Conservation (phyloP, 2,797 vertebrate genomes). For the Thunnus albacares region DNA sequence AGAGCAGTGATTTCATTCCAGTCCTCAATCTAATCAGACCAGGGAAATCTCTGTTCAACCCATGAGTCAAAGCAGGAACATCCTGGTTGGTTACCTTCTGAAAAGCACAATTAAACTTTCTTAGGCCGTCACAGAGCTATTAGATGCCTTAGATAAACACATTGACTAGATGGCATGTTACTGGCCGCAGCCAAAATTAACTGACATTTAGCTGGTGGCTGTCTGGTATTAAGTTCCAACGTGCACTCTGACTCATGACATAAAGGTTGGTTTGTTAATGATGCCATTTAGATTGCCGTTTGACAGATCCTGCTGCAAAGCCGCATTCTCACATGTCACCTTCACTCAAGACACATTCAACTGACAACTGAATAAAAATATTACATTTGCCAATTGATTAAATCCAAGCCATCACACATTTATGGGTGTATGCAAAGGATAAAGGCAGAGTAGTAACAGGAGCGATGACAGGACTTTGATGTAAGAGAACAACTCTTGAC, state of each 20-base stretch:
- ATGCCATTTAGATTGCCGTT: slow-evolving; percentile 21
- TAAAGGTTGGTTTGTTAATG: slow-evolving; percentile 43
- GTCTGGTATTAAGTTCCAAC: slow-evolving; percentile 12
- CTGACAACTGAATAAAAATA: not conserved
- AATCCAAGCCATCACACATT: not conserved
- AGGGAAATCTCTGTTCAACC: slow-evolving; percentile 23
- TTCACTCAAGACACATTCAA: slow-evolving; percentile 1
- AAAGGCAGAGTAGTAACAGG: not conserved
- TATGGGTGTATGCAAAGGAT: not conserved
- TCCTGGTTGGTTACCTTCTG: not conserved
- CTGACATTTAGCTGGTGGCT: slow-evolving; percentile 29
- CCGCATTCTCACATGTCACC: slow-evolving; percentile 9
- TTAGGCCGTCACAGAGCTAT: not conserved
- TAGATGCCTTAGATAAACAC: slow-evolving; percentile 16
- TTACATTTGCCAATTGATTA: not conserved
- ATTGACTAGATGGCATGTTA: slow-evolving; percentile 15
- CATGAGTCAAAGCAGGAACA: slow-evolving; percentile 8
- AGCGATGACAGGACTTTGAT: slow-evolving; percentile 19
- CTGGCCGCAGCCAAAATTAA: slow-evolving; percentile 16
- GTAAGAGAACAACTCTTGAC: slow-evolving; percentile 3
- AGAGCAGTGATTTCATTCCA: slow-evolving; percentile 48
- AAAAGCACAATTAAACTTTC: slow-evolving; percentile 23
- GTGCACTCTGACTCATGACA: slow-evolving; percentile 28
- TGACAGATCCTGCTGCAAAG: slow-evolving; percentile 41
- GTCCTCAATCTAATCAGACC: slow-evolving; percentile 2